These are phyloP conservation scores for Phoeniculus purpureus DNA, from an alignment of 2,797 vertebrate genomes.

Conservation along the genomic window DNA sequence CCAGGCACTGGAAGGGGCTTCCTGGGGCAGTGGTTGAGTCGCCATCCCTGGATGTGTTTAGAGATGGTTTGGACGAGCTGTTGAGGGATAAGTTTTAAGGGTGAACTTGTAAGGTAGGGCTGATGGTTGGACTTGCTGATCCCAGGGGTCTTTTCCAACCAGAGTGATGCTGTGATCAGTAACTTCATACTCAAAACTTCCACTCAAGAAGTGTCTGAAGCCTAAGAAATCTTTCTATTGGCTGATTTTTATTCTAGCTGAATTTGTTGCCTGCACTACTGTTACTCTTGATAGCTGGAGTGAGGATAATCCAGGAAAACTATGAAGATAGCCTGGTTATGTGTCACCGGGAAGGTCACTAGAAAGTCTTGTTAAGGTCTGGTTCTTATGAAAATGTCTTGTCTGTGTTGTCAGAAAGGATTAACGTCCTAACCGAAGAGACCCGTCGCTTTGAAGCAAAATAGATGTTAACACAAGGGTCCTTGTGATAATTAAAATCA, in stretches of 20 bases:
- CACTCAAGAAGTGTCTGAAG: background rate
- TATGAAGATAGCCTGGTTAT: slow-evolving; percentile 18
- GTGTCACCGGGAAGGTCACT: slow-evolving; percentile 18
- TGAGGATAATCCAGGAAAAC: slow-evolving; percentile 27
- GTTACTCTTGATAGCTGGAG: background rate
- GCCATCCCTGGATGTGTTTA: too few relatives aligned
- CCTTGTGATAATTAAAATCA: slow-evolving; percentile 9
- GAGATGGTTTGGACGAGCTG: too few relatives aligned
- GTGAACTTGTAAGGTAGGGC: too few relatives aligned
- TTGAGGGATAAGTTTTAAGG: too few relatives aligned
- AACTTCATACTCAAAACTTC: background rate
- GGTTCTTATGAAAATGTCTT: slow-evolving; percentile 16
- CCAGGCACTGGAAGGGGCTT: too few relatives aligned
- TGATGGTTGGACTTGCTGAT: too few relatives aligned
- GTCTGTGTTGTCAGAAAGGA: slow-evolving; percentile 33
- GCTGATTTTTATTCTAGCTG: background rate
- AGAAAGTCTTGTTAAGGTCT: slow-evolving; percentile 22
- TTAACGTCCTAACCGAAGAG: slow-evolving; percentile 1
- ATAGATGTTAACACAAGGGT: background rate
- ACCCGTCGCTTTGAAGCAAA: slow-evolving; percentile 32
- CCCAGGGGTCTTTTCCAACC: too few relatives aligned
- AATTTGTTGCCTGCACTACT: background rate
- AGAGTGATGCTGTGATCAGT: background rate
- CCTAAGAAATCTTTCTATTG: background rate
- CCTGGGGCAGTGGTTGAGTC: too few relatives aligned